Conservation (phyloP, 2,888 invertebrate species). For the Poecilus cupreus region DNA sequence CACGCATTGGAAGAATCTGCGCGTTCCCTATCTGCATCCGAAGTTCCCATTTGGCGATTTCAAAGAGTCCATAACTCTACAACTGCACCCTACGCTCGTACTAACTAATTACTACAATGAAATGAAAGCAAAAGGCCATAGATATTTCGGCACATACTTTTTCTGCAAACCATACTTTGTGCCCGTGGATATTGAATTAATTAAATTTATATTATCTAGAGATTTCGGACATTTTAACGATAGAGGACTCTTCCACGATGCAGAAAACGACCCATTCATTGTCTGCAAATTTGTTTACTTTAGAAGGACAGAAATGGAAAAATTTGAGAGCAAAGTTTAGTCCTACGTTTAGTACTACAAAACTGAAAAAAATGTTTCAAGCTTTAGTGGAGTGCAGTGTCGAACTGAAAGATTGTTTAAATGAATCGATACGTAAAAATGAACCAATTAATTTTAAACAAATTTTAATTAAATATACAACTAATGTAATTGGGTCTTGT, state of each 20-base stretch:
- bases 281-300: slow-evolving; percentile 75
- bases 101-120: slow-evolving; percentile 50
- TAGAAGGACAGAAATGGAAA: slow-evolving; percentile 77
- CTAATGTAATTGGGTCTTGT: slow-evolving; percentile 51
- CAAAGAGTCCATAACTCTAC: slow-evolving; percentile 7
- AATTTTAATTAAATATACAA: slow-evolving; percentile 33
- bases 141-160: slow-evolving; percentile 61
- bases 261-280: slow-evolving; percentile 76
- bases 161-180: slow-evolving; percentile 64
- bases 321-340: slow-evolving; percentile 77
- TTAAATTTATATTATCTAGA: slow-evolving; percentile 74
- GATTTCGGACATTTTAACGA: slow-evolving; percentile 78
- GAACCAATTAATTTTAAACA: slow-evolving; percentile 52
- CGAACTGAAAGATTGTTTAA: slow-evolving; percentile 72
- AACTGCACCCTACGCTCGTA: slow-evolving; percentile 8
- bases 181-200: slow-evolving; percentile 65
- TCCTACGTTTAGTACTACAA: slow-evolving; percentile 79
- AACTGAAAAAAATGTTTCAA: slow-evolving; percentile 78
- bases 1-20: slow-evolving; percentile 57
- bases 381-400: slow-evolving; percentile 75
- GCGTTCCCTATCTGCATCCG: slow-evolving; percentile 53
- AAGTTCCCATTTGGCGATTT: slow-evolving; percentile 58
- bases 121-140: slow-evolving; percentile 59
- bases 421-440: slow-evolving; percentile 58
- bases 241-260: slow-evolving; percentile 76